phyloP scores from a whole-genome alignment of 2,113 vertebrate genomes.

The Patagioenas fasciata region DNA sequence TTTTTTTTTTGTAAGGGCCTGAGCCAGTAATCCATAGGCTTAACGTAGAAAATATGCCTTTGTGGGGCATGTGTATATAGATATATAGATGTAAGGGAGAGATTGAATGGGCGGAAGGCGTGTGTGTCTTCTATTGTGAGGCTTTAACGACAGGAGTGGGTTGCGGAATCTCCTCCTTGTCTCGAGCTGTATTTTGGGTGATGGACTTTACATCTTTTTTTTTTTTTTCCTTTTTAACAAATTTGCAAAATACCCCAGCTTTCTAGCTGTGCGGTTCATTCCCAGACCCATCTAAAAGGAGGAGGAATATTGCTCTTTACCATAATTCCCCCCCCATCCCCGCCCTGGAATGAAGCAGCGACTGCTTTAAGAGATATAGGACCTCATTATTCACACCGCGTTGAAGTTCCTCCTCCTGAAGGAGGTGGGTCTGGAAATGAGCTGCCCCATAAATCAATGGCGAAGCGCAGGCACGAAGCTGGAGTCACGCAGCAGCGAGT shows the following conservation, averaged over 20 bases:
- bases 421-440: conserved; percentile 46
- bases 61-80: conserved; percentile 49
- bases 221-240: background rate
- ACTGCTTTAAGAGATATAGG: conserved; percentile 27
- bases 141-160: background rate
- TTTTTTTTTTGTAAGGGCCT: conserved; percentile 74
- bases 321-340: background rate
- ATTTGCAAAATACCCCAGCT: background rate
- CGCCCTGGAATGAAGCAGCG: background rate
- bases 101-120: conserved; percentile 51
- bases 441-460: conserved; percentile 53
- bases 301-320: background rate
- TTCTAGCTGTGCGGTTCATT: background rate
- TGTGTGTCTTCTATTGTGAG: background rate
- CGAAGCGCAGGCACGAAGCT: background rate
- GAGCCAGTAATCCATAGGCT: conserved; percentile 89
- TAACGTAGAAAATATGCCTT: conserved; percentile 53
- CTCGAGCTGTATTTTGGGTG: background rate
- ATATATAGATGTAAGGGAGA: conserved; percentile 54
- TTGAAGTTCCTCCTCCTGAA: conserved; percentile 38
- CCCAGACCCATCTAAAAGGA: background rate
- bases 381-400: background rate
- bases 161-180: background rate
- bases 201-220: background rate
- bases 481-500: conserved; percentile 6